Evolutionary conservation across 2,113 vertebrate genomes (phyloP).

Genomic region (Progne subis): DNA sequence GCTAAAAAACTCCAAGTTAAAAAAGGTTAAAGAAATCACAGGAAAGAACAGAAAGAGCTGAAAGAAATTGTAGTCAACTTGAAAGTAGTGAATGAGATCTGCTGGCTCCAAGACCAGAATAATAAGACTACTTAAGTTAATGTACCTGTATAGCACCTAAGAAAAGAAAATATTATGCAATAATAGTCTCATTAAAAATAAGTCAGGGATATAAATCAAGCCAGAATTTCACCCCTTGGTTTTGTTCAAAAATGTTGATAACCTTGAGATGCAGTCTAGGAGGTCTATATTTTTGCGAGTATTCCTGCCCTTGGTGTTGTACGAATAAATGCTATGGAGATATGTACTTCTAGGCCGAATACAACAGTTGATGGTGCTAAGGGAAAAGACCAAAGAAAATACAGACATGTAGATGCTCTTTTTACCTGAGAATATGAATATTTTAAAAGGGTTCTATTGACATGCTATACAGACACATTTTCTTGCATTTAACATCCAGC

Average conservation of each 20-base stretch:
- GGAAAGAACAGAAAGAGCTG: neutral
- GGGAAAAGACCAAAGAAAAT: neutral
- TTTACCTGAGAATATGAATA: neutral
- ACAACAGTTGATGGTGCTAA: neutral
- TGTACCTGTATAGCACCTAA: neutral
- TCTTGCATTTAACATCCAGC: neutral
- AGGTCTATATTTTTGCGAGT: neutral
- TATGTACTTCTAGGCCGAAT: neutral
- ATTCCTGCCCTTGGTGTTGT: neutral
- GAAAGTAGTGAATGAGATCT: neutral
- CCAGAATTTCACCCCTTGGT: neutral
- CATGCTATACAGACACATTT: neutral
- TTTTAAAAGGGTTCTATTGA: neutral
- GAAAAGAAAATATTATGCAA: neutral
- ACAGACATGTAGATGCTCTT: neutral
- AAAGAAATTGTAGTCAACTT: neutral
- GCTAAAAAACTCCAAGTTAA: neutral
- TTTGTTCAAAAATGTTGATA: neutral
- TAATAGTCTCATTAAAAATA: neutral
- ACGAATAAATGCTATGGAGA: neutral
- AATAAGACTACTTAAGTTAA: neutral
- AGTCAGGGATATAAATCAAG: neutral
- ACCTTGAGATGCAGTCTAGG: neutral
- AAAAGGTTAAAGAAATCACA: neutral
- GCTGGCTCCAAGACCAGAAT: neutral